Base-by-base conservation (phyloP, 2,888 invertebrate genomes). In the Neria commutata region DNA sequence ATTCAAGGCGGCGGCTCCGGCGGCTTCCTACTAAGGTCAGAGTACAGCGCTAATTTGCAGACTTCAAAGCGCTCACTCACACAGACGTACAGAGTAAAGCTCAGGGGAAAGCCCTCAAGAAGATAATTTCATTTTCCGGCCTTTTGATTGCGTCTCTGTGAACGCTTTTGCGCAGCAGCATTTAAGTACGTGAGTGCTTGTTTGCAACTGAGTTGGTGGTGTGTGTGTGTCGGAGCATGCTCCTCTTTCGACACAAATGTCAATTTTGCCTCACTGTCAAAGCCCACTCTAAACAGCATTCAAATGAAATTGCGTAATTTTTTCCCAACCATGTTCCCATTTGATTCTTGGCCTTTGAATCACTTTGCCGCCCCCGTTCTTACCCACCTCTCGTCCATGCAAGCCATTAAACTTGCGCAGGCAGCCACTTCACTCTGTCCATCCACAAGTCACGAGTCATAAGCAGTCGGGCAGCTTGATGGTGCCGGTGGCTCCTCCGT, bases 401-500 rank as follows among this genome's bases (percentile, higher is more conserved):
- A 42, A 42, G 10, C n/a, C n/a, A n/a, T n/a, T n/a, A n/a, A n/a
- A n/a, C n/a, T n/a, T n/a, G n/a, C n/a, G n/a, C n/a, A n/a, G n/a
- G n/a, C n/a, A n/a, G 21, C 16, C 24, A 11, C 26, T 21, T 23
- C 26, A 11, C 6, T 42, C 45, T 25, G 46, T 42, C 51, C 57
- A 42, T 26, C 26, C 61, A 50, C 40, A 55, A 37, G 14, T 40
- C 16, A 8, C 14, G 25, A 23, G 10, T 10, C n/a, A 16, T 19
- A 14, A 5, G 25, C 16, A 37, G 3, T 50, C 16, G 16, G 11
- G 42, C 60, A 59, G 49, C 56, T 67, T 69, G 62, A 71, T 37
- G 51, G 40, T 52, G 52, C 64, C 64, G 62, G 58, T 69, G 68
- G 71, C 65, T 68, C 57, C 51, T 60, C 57, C 48, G 56, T 60